Evolutionary conservation across 2,797 vertebrate species (phyloP), one percentile per base, ranked within the genome.

Genomic region (Iguana delicatissima): DNA sequence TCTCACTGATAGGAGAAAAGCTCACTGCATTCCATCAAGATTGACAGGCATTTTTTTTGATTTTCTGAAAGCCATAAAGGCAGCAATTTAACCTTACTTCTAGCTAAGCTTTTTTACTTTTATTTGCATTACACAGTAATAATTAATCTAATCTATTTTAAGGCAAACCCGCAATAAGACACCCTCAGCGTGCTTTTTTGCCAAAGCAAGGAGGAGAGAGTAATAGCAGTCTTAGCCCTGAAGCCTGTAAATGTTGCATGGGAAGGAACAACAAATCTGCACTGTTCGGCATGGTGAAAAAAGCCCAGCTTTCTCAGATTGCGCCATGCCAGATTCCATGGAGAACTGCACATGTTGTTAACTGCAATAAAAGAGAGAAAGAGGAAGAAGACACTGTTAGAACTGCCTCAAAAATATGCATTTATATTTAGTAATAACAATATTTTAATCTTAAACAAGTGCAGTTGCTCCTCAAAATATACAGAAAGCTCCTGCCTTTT

Each of bases 51-150:
- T 97, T 96, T 91, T 32, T 97, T 96, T 92, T 83, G 14, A 52
- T 89, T 38, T 92, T 94, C 92, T 93, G 80, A 95, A 95, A 96
- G 96, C 96, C 93, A 95, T 96, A 59, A 97, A 97, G 96, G 96
- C 96, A 97, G 96, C 97, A 97, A 96, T 97, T 97, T 97, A 96
- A 96, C 96, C 92, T 96, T 95, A 97, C 80, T 96, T 92, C 96
- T 97, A 97, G 97, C 97, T 97, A 98, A 98, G 97, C 97, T 97
- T 97, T 97, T 96, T 97, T 96, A 97, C 96, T 95, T 96, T 96
- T 97, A 97, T 93, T 97, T 97, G 97, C 98, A 98, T 98, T 98
- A 97, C 97, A 97, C 85, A 97, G 97, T 97, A 98, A 98, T 97
- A 97, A 97, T 97, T 97, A 96, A 96, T 96, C 97, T 98, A 97